Evolutionary conservation across 2,888 invertebrate species (phyloP).

Genomic region (Dicranocentrus wangi): DNA sequence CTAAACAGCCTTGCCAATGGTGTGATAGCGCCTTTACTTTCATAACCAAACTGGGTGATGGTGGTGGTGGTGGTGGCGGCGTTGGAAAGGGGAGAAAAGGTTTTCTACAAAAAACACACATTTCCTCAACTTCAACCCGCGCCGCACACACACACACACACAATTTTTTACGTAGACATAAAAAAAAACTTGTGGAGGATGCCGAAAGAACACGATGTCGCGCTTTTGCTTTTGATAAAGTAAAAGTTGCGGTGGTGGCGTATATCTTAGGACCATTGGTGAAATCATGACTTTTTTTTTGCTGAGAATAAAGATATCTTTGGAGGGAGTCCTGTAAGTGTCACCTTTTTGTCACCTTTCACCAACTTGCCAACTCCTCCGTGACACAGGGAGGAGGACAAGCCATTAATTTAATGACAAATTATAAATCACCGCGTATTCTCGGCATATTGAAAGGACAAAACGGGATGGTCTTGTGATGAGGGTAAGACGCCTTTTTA

Average conservation of each 20-base stretch:
- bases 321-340: conserved; percentile 12
- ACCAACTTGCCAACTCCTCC: conserved; percentile 44
- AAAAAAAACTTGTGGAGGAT: neutral
- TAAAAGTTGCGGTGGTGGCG: conserved; percentile 8
- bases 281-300: neutral
- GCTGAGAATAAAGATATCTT: conserved; percentile 7
- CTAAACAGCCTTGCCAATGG: conserved; percentile 15
- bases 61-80: neutral
- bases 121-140: neutral
- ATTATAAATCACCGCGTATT: conserved; percentile 47
- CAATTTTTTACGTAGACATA: neutral
- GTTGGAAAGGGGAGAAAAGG: neutral
- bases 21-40: conserved; percentile 1
- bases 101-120: neutral
- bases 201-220: conserved; percentile 1
- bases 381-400: conserved; percentile 35
- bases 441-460: conserved; percentile 15
- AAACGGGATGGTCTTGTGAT: no score
- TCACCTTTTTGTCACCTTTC: conserved; percentile 55
- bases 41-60: neutral
- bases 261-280: no score
- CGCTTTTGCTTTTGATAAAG: conserved; percentile 16
- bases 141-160: neutral
- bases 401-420: conserved; percentile 56
- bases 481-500: no score